Conservation (phyloP, 1,140 invertebrate genomes). For the Drosophila biarmipes region DNA sequence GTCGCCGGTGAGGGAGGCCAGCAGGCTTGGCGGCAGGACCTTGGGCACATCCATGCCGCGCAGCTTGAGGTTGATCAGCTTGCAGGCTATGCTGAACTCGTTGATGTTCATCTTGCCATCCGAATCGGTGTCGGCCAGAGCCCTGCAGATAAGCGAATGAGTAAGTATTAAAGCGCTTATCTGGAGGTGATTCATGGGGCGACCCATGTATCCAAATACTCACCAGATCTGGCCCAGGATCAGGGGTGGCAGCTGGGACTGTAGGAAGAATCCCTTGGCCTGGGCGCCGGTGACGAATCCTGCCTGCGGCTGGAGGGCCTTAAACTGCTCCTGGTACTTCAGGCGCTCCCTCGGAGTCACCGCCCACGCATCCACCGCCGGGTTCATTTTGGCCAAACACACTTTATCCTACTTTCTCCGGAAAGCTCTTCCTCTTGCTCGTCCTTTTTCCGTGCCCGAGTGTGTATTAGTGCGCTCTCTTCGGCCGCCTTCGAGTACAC, state of each 20-base stretch:
- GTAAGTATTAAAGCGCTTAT: slow-evolving; percentile 32
- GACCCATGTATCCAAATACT: slow-evolving; percentile 58
- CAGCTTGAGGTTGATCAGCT: slow-evolving; percentile 97
- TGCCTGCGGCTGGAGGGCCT: slow-evolving; percentile 92
- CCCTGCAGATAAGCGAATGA: slow-evolving; percentile 86
- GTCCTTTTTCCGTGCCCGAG: slow-evolving; percentile 26
- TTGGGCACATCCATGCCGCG: slow-evolving; percentile 96
- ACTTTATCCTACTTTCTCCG: slow-evolving; percentile 29
- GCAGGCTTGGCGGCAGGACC: slow-evolving; percentile 90
- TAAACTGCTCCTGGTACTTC: slow-evolving; percentile 97
- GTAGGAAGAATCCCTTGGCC: slow-evolving; percentile 96
- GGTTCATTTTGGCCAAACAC: slow-evolving; percentile 66
- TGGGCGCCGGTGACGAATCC: slow-evolving; percentile 97
- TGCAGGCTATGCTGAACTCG: slow-evolving; percentile 99
- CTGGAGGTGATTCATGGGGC: slow-evolving; percentile 85
- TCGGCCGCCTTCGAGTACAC: slow-evolving; percentile 66
- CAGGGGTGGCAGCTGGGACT: slow-evolving; percentile 94
- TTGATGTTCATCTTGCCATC: slow-evolving; percentile 98
- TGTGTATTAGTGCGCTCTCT: slow-evolving; percentile 74
- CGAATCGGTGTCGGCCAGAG: slow-evolving; percentile 96
- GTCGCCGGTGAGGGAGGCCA: slow-evolving; percentile 87
- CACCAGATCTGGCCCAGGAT: slow-evolving; percentile 98
- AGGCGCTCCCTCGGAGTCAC: slow-evolving; percentile 94
- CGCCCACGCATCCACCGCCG: slow-evolving; percentile 92
- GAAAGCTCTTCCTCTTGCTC: slow-evolving; percentile 23